Percentiles rank a stretch among this genome's conserved stretches.
phyloP scores from a whole-genome alignment of 2,888 invertebrate species.

The Acrobasis repandana region DNA sequence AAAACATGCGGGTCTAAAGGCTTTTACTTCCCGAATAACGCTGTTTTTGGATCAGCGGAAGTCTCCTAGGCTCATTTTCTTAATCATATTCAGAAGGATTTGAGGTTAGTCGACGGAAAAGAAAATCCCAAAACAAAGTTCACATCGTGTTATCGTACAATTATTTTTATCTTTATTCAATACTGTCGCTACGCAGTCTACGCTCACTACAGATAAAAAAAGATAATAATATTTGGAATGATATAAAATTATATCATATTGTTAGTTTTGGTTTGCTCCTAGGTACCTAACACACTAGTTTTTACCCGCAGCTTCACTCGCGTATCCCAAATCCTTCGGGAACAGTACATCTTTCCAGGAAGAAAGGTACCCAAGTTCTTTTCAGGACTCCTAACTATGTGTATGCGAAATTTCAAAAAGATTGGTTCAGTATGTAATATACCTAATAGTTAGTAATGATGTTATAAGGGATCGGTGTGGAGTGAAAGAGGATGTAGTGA shows the following conservation, averaged over 20 bases:
- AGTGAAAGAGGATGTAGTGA: no score
- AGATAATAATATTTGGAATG: not conserved
- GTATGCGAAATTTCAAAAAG: no score
- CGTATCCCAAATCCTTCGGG: no score
- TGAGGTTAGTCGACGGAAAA: slow-evolving; percentile 1
- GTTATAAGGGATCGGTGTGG: no score
- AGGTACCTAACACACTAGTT: no score
- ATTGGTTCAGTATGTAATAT: no score
- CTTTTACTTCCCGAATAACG: slow-evolving; percentile 9
- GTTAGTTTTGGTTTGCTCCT: no score
- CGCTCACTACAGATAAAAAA: not conserved
- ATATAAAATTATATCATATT: not conserved
- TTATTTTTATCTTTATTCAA: not conserved
- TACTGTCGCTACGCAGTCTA: not conserved
- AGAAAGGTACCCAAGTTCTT: no score
- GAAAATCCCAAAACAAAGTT: not conserved
- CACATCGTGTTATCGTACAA: not conserved
- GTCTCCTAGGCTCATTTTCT: slow-evolving; percentile 11
- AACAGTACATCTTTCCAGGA: no score
- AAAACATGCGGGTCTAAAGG: not conserved
- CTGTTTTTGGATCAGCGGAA: slow-evolving; percentile 16
- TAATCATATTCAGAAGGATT: not conserved
- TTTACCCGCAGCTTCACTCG: no score
- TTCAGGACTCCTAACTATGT: no score
- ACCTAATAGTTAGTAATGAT: no score